Conservation (phyloP, 2,888 invertebrate species). For the Crematogaster levior region DNA sequence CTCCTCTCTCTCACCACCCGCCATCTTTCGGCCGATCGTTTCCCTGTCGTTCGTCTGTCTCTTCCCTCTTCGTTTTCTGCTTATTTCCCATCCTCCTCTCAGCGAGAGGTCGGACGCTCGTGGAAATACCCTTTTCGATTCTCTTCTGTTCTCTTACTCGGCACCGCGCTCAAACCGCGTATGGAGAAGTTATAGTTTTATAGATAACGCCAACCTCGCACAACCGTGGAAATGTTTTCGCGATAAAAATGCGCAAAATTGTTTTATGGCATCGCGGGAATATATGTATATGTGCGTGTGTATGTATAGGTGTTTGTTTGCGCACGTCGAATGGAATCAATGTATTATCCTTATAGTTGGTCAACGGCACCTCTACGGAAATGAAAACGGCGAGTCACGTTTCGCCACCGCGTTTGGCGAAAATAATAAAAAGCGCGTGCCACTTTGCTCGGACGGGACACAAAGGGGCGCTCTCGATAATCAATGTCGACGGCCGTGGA, state of each 20-base stretch:
- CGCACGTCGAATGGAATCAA: conserved; percentile 56
- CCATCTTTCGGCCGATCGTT: conserved; percentile 42
- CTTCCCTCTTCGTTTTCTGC: conserved; percentile 28
- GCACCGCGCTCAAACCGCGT: conserved; percentile 48
- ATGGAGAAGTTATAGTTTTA: conserved; percentile 62
- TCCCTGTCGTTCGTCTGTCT: conserved; percentile 33
- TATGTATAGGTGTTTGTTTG: background rate
- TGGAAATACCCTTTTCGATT: conserved; percentile 61
- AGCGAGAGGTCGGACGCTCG: conserved; percentile 28
- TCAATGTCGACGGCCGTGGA: conserved; percentile 54
- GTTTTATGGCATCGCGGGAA: conserved; percentile 55
- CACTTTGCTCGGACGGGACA: conserved; percentile 54
- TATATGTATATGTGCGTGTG: background rate
- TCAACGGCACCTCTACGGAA: conserved; percentile 66
- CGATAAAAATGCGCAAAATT: conserved; percentile 67
- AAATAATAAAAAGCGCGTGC: conserved; percentile 54
- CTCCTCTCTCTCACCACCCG: conserved; percentile 61
- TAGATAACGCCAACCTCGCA: conserved; percentile 22
- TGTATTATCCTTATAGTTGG: conserved; percentile 64
- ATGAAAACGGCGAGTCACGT: conserved; percentile 62
- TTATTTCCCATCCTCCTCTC: conserved; percentile 27
- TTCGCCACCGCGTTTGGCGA: background rate
- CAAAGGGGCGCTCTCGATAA: conserved; percentile 61
- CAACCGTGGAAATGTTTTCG: conserved; percentile 54
- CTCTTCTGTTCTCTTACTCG: conserved; percentile 51